Evolutionary conservation across 2,113 vertebrate genomes (phyloP), one percentile per base, ranked within the genome.

Genomic region (Neogobius melanostomus): DNA sequence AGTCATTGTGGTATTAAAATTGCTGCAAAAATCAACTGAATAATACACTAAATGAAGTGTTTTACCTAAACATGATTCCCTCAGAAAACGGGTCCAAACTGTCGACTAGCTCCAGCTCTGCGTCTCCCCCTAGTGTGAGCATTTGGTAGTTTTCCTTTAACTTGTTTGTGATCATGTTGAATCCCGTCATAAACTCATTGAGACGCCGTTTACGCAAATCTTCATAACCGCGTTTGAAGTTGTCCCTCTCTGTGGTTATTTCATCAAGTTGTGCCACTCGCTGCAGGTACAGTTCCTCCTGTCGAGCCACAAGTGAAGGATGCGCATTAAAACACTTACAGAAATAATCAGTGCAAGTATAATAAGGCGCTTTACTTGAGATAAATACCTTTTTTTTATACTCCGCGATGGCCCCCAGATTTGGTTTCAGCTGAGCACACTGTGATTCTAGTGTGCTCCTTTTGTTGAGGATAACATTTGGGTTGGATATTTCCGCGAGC

Each of bases 121-220:
- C 98, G 16, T 99, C 98, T 0, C 98, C 98, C 69, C 98, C 98
- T 75, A 96, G 79, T 0, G 97, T 99, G 0, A 99, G 92, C 98
- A 99, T 99, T 85, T 99, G 98, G 89, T 99, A 99, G 88, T 99
- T 99, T 75, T 99, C 97, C 83, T 99, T 99, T 87, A 99, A 91
- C 74, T 98, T 98, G 87, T 94, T 98, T 11, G 97, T 99, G 89
- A 99, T 98, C 47, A 95, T 80, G 69, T 97, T 98, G 87, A 98
- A 99, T 0, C 98, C 97, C 0, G 93, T 94, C 97, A 99, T 98
- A 76, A 99, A 99, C 71, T 99, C 97, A 17, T 97, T 96, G 51
- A 99, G 96, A 14, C 97, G 92, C 76, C 95, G 96, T 57, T 97
- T 98, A 57, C 96, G 91, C 52, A 99, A 93, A 43, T 95, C 92